Conservation (phyloP, 2,113 vertebrate genomes). For the Gadus macrocephalus region DNA sequence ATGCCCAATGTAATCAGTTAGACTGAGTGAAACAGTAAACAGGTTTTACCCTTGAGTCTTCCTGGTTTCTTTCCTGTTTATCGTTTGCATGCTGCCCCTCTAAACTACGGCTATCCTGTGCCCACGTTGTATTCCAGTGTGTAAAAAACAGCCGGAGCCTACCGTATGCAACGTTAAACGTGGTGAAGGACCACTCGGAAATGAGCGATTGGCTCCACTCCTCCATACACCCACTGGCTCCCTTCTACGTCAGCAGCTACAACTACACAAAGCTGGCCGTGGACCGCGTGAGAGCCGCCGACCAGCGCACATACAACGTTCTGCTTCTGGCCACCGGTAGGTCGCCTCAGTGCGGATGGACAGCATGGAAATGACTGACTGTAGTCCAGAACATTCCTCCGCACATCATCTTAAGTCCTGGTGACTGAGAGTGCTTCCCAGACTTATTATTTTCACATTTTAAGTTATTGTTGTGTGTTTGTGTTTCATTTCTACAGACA, state of each 20-base stretch:
- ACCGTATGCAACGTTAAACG: conserved; percentile 45
- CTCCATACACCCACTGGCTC: conserved; percentile 34
- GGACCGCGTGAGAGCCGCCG: conserved; percentile 58
- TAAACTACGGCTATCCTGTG: no score
- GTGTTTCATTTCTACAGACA: conserved; percentile 44
- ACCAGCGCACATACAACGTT: conserved; percentile 54
- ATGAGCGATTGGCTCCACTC: conserved; percentile 70
- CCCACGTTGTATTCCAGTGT: conserved; percentile 52
- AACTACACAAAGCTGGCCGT: conserved; percentile 72
- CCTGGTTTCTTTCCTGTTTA: no score
- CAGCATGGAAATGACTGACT: no score
- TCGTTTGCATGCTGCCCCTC: no score
- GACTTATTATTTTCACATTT: not conserved
- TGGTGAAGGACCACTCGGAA: conserved; percentile 68
- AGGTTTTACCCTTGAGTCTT: no score
- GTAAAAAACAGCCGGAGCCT: conserved; percentile 57
- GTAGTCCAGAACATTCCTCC: not conserved
- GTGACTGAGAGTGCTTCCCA: no score
- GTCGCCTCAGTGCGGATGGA: not conserved
- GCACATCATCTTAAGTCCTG: not conserved
- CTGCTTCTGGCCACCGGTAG: conserved; percentile 72
- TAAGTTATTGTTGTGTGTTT: not conserved
- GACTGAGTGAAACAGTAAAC: no score
- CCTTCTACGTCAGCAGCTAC: conserved; percentile 66
- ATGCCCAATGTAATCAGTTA: no score